Base-by-base conservation (phyloP, 2,797 vertebrate species). In the Diglossa cyanea region DNA sequence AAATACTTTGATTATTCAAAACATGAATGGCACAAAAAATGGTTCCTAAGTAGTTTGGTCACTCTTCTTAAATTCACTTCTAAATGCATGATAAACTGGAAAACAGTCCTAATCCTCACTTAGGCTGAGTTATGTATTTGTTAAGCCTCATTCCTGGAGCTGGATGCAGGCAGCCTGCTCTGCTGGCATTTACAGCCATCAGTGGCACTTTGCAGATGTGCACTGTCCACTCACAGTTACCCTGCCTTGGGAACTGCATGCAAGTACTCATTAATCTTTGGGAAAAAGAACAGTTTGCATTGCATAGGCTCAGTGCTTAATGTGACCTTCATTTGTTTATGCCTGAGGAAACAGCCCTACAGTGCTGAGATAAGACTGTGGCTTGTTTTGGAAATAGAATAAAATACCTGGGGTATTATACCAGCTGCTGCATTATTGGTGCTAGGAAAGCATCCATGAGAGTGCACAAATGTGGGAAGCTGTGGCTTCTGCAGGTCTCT, bases 181-280 rank as follows among this genome's bases (percentile, higher is more conserved):
- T 62, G 21, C 15, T 33, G 26, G 37, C 47, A 45, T 15, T 54
- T 30, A 15, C 44, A 91, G 51, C 71, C 48, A 44, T 1, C 47
- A 35, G 50, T 10, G 55, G 31, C 75, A 25, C 62, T 67, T 48
- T 65, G 60, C n/a, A 75, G 53, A 42, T 47, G 47, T 24, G 28
- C 19, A 28, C 8, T 68, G 58, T 25, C 30, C 61, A 7, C 30
- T 71, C 40, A 51, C 25, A 72, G 17, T 2, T 30, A 62, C 7
- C 25, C 19, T 7, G 48, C 24, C 19, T 6, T 17, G 31, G 57
- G 45, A 88, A 85, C 19, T 24, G n/a, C n/a, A n/a, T 23, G 33
- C 25, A 37, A 55, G 45, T 6, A 23, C 42, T 8, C 0, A 0
- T 20, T 51, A 18, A 73, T 48, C 48, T 76, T 42, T 0, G 4